Percentiles rank a stretch among this genome's conserved stretches.
Evolutionary conservation across 2,797 vertebrate species (phyloP).

Genomic region (Lateolabrax maculatus): DNA sequence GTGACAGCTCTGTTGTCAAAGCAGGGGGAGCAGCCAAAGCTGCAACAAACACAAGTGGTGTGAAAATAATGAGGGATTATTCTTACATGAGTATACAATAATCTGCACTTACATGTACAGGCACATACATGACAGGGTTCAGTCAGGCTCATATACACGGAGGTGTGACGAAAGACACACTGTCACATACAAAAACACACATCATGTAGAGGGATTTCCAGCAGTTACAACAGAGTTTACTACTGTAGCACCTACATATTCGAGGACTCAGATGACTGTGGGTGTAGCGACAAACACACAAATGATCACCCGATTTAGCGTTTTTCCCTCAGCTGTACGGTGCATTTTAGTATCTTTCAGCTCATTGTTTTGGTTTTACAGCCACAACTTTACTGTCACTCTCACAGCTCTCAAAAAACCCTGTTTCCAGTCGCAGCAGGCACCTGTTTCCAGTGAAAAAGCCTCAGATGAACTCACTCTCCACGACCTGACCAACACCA

Average conservation of each 20-base stretch:
- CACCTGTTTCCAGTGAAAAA: background rate
- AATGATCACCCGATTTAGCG: background rate
- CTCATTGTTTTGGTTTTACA: background rate
- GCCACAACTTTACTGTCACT: background rate
- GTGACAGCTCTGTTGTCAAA: conserved; percentile 61
- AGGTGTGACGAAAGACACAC: conserved; percentile 21
- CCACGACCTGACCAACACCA: background rate
- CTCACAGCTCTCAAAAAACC: too few species aligned
- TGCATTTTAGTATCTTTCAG: background rate
- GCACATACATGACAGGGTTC: conserved; percentile 40
- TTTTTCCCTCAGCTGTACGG: background rate
- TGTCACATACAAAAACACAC: conserved; percentile 14
- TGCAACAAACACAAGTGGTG: conserved; percentile 38
- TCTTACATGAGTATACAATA: conserved; percentile 17
- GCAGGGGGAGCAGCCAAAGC: conserved; percentile 34
- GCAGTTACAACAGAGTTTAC: background rate
- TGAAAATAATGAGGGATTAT: conserved; percentile 52
- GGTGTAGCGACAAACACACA: too few species aligned
- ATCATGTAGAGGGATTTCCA: background rate
- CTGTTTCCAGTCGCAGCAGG: background rate
- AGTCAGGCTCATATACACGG: conserved; percentile 15
- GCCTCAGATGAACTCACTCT: background rate
- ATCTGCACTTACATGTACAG: conserved; percentile 41
- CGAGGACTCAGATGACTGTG: background rate
- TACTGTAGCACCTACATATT: too few species aligned